Conservation (phyloP, 2,797 vertebrate genomes). For the Sebastes reedi region DNA sequence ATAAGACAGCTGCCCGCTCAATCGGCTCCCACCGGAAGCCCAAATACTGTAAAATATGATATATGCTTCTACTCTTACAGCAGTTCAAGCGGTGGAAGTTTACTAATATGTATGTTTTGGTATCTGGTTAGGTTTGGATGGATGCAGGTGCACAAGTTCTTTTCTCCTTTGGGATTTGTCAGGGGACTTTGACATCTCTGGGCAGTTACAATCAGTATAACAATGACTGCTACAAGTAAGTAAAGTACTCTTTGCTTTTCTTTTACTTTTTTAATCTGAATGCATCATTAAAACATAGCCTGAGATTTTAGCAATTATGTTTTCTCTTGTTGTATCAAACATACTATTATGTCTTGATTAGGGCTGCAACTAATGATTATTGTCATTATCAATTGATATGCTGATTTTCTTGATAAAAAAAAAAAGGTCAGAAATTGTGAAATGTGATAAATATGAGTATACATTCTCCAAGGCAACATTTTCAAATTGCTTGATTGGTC, state of each 20-base stretch:
- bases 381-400: neutral
- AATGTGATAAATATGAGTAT: neutral
- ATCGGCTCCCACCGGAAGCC: neutral
- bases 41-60: neutral
- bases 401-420: neutral
- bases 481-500: neutral
- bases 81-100: neutral
- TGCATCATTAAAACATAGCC: neutral
- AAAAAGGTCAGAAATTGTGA: neutral
- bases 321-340: neutral
- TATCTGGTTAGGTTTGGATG: constrained; percentile 90
- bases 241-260: constrained; percentile 30
- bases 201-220: constrained; percentile 94
- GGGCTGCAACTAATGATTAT: too few relatives aligned
- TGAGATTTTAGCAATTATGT: neutral
- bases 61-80: neutral
- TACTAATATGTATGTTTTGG: constrained; percentile 25
- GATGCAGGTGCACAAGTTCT: constrained; percentile 94
- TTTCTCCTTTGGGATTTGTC: constrained; percentile 92
- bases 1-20: neutral
- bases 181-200: constrained; percentile 90
- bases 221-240: constrained; percentile 93
- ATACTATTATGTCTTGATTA: neutral
- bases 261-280: neutral
- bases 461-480: neutral